phyloP scores from a whole-genome alignment of 2,797 vertebrate species.

The Acanthurus leucopareius region DNA sequence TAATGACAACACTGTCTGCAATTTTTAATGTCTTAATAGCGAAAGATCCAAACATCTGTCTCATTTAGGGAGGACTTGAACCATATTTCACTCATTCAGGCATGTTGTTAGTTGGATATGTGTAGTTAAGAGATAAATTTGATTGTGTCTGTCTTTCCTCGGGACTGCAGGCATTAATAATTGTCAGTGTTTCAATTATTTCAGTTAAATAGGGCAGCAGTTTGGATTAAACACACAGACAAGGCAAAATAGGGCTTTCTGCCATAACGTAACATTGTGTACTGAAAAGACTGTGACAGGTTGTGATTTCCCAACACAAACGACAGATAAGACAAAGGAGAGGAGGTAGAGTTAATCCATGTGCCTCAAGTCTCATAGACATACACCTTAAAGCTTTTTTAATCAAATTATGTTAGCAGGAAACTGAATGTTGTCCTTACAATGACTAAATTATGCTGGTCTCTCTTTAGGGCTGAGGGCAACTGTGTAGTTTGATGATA shows the following conservation, averaged over 20 bases:
- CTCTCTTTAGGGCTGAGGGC: not conserved
- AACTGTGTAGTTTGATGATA: not conserved
- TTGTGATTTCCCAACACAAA: constrained; percentile 34
- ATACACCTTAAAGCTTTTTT: not conserved
- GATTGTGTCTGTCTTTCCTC: constrained; percentile 14
- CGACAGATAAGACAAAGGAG: constrained; percentile 28
- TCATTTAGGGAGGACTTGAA: constrained; percentile 9
- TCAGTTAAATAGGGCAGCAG: constrained; percentile 21
- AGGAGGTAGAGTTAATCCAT: not conserved
- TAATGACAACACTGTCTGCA: constrained; percentile 16
- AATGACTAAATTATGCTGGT: not conserved
- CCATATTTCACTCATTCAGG: constrained; percentile 29
- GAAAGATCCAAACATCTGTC: constrained; percentile 8
- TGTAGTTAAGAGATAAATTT: constrained; percentile 20
- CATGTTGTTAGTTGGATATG: constrained; percentile 24
- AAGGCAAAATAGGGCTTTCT: constrained; percentile 12
- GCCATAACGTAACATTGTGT: constrained; percentile 18
- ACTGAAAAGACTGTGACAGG: constrained; percentile 25
- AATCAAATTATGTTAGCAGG: constrained; percentile 16
- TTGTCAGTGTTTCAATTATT: constrained; percentile 36
- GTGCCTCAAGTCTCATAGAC: constrained; percentile 6
- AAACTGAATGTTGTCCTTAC: constrained; percentile 24
- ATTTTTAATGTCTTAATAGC: constrained; percentile 7
- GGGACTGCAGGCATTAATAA: constrained; percentile 24
- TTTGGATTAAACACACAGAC: constrained; percentile 23